These are phyloP conservation scores for Propithecus deckenii DNA, from an alignment of 2,797 vertebrate genomes.

Conservation along the genomic window DNA sequence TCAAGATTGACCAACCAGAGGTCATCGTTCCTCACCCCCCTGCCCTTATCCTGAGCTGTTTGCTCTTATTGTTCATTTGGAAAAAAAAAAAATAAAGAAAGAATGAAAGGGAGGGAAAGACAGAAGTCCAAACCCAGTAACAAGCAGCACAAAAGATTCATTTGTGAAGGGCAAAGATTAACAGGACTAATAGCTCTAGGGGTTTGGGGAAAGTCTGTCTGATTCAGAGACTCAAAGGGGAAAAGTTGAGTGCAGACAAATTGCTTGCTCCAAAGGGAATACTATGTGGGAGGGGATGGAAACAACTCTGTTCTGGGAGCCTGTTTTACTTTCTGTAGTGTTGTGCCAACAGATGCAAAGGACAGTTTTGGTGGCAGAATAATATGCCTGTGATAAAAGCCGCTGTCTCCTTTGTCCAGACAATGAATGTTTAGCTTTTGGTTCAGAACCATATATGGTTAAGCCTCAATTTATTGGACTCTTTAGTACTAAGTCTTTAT, in stretches of 20 bases:
- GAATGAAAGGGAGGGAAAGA: constrained; percentile 64
- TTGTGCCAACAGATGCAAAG: not conserved
- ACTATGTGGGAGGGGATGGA: constrained; percentile 57
- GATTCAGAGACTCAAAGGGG: constrained; percentile 67
- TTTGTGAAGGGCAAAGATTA: constrained; percentile 80
- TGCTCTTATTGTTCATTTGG: constrained; percentile 73
- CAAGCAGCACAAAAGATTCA: constrained; percentile 79
- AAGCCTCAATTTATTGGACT: not conserved
- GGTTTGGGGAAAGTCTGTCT: constrained; percentile 81
- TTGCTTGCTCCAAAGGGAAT: constrained; percentile 63
- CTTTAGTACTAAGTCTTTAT: not conserved
- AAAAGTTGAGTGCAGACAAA: constrained; percentile 71
- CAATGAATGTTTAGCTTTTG: not conserved
- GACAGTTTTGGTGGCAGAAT: not conserved
- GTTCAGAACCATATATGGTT: not conserved
- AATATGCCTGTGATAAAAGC: not conserved
- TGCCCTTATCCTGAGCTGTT: constrained; percentile 49
- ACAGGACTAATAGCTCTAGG: constrained; percentile 65
- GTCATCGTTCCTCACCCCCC: constrained; percentile 35
- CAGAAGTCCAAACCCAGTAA: constrained; percentile 63
- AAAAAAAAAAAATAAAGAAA: constrained; percentile 6
- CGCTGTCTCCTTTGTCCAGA: not conserved
- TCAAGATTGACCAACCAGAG: constrained; percentile 67
- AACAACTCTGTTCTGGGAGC: constrained; percentile 18
- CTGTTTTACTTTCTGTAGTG: constrained; percentile 51